Percentiles rank a stretch among this genome's conserved stretches.
Conservation (phyloP, 2,888 invertebrate species). For the Ectemnius cavifrons region DNA sequence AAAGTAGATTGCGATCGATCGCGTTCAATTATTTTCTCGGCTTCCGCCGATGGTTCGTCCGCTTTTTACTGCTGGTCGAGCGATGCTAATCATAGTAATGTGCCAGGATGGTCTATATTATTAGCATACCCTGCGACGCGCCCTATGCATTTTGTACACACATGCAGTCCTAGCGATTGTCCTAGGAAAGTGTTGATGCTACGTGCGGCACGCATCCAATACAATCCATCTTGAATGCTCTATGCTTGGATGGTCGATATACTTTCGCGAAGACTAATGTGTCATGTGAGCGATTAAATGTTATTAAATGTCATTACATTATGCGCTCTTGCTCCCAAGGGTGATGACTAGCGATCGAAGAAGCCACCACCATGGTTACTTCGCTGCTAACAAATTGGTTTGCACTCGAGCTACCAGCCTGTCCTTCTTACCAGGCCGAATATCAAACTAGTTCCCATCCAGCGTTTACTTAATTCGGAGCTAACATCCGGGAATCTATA, state of each 20-base stretch:
- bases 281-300: conserved; percentile 13
- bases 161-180: no score
- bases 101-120: neutral
- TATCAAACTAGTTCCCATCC: neutral
- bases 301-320: conserved; percentile 27
- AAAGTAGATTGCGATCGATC: no score
- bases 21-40: no score
- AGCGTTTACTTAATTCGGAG: neutral
- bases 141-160: no score
- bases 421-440: conserved; percentile 18
- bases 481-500: no score
- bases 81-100: no score
- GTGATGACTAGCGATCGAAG: conserved; percentile 41
- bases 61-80: no score
- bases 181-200: no score
- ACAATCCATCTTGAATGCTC: no score
- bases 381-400: conserved; percentile 27
- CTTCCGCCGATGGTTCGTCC: no score
- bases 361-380: conserved; percentile 42
- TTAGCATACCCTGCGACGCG: neutral
- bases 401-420: neutral
- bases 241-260: no score
- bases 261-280: neutral
- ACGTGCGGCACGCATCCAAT: no score
- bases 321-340: conserved; percentile 36